A percentile compares a stretch with the other conserved stretches of the same genome.
phyloP scores from a whole-genome alignment of 2,797 vertebrate species.

The Phyllotis vaccarum region DNA sequence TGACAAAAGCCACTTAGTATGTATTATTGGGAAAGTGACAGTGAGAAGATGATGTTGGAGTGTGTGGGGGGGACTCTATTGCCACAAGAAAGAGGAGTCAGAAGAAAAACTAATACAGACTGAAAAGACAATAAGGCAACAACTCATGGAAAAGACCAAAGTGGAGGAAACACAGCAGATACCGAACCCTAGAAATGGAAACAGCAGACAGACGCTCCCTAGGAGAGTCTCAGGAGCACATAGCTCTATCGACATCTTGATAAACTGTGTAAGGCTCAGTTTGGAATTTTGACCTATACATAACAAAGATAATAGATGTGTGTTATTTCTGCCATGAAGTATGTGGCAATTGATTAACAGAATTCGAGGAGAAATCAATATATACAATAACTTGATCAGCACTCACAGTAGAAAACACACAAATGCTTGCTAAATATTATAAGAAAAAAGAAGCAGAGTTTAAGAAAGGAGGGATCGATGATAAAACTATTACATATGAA shows the following conservation, averaged over 20 bases:
- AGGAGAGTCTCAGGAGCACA: background rate
- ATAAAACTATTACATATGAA: background rate
- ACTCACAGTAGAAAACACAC: background rate
- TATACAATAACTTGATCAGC: background rate
- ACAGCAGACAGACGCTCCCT: rapidly evolving
- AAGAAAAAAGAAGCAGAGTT: too few relatives aligned
- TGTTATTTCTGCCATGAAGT: background rate
- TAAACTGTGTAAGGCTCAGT: background rate
- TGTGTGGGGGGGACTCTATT: too few relatives aligned
- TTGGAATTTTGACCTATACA: background rate
- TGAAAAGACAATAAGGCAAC: background rate
- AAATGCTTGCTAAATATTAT: background rate
- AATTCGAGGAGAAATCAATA: background rate
- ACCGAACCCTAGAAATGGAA: background rate
- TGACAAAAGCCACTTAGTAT: background rate
- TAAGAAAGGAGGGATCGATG: too few relatives aligned
- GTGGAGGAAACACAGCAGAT: background rate
- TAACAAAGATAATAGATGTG: background rate
- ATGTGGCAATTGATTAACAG: background rate
- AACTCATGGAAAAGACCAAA: background rate
- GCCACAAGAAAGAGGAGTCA: background rate
- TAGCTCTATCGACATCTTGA: background rate
- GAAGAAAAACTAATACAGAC: background rate
- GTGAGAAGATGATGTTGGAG: background rate
- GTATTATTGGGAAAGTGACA: background rate